Evolutionary conservation across 2,888 invertebrate genomes (phyloP), one percentile per base, ranked within the genome.

Genomic region (Autographa gamma): DNA sequence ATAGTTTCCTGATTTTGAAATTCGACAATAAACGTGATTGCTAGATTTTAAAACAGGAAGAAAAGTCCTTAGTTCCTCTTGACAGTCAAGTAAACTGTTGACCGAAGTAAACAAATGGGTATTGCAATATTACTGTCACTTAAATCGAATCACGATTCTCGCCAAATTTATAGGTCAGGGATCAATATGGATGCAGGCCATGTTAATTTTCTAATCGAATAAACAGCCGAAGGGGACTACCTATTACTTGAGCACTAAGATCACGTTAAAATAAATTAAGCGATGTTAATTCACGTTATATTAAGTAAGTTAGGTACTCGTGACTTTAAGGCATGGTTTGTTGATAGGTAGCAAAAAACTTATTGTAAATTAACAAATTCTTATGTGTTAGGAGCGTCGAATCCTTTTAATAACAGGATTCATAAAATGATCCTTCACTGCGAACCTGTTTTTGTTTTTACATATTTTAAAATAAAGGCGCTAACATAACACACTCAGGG

Each of bases 381-480:
- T 66, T 56, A 60, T 69, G 73, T 71, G 56, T 67, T 71, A 31
- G 52, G 62, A 70, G 62, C 54, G 25, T 76, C 68, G 68, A 76
- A 25, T 61, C 43, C 67, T 71, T 61, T 48, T 65, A 64, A 19
- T 69, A 73, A 18, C 60, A 76, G 65, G 66, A 71, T 71, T 63
- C 72, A 69, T 63, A 61, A 82, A 74, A 73, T 80, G 71, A 73
- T 72, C 76, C 80, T 75, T 76, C 69, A 64, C 14, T 52, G 31
- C 16, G 71, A 88, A 85, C 83, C 87, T 90, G 90, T 87, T 87
- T 81, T 71, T 60, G 72, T 65, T 76, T 67, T 69, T 32, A 54
- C 16, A 60, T 62, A 41, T 75, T 77, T 80, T 79, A 67, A 74
- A 81, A 81, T 77, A 71, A 76, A 73, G 75, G 72, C 83, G 75